Conservation (phyloP, 2,888 invertebrate species). For the Andrena praecox region DNA sequence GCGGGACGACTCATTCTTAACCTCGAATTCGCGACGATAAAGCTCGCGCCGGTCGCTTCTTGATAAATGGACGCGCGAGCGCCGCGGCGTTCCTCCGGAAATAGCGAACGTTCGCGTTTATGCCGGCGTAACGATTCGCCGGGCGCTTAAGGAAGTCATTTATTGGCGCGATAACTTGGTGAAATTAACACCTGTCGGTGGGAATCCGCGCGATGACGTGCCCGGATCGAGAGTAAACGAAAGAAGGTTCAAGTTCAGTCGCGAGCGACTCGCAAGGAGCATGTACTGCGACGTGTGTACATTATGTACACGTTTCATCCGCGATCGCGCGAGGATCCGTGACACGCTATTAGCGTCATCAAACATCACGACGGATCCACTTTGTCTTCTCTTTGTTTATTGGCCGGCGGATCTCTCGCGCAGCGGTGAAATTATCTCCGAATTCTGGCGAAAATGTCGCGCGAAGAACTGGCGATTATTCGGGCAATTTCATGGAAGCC, state of each 20-base stretch:
- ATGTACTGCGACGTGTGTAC: no score
- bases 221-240: constrained; percentile 10
- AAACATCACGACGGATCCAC: neutral
- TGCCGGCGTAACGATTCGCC: constrained; percentile 53
- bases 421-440: constrained; percentile 1
- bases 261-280: neutral
- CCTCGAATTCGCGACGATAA: constrained; percentile 63
- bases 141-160: constrained; percentile 56
- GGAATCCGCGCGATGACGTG: constrained; percentile 37
- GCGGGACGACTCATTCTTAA: constrained; percentile 53
- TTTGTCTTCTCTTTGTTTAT: constrained; percentile 7
- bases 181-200: constrained; percentile 65
- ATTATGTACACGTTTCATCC: neutral
- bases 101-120: constrained; percentile 51
- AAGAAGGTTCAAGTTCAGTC: constrained; percentile 49
- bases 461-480: constrained; percentile 24
- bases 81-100: constrained; percentile 57
- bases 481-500: constrained; percentile 19
- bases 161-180: constrained; percentile 70
- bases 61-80: constrained; percentile 57
- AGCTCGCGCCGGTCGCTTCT: constrained; percentile 30
- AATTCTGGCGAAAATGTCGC: constrained; percentile 27
- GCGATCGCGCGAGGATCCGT: neutral
- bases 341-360: neutral
- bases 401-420: neutral